These are phyloP conservation scores for Leptodactylus fuscus DNA, from an alignment of 2,113 vertebrate species.

Conservation along the genomic window DNA sequence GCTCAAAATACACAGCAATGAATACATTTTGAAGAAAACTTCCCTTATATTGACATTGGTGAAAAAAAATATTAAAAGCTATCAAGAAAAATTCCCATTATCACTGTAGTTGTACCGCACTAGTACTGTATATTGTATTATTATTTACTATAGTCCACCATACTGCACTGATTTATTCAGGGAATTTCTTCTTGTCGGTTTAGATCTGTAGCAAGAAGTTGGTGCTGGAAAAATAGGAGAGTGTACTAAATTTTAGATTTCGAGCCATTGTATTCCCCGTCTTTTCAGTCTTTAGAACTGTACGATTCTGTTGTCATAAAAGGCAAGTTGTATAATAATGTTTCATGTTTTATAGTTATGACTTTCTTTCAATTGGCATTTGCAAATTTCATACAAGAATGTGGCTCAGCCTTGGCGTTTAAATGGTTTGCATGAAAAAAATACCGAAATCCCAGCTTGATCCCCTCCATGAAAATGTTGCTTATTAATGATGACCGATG, in stretches of 20 bases:
- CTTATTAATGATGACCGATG: constrained; percentile 30
- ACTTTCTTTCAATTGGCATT: constrained; percentile 16
- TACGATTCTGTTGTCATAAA: not conserved
- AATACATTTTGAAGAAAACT: not conserved
- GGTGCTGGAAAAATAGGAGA: constrained; percentile 41
- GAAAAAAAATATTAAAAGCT: not conserved
- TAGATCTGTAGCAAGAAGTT: not conserved
- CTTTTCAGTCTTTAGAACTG: not conserved
- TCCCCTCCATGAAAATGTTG: constrained; percentile 63
- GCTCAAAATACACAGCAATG: not conserved
- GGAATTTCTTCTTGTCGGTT: not conserved
- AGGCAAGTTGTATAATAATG: constrained; percentile 7
- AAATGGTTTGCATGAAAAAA: constrained; percentile 83
- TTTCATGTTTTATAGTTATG: not conserved
- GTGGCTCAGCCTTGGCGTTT: constrained; percentile 81
- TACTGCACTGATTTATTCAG: too few relatives aligned
- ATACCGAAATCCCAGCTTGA: constrained; percentile 74
- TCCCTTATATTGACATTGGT: not conserved
- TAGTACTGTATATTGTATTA: too few relatives aligned
- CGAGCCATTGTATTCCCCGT: not conserved
- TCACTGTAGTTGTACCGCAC: not conserved
- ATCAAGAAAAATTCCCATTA: not conserved
- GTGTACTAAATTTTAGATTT: not conserved
- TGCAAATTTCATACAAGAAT: constrained; percentile 7
- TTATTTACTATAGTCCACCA: too few relatives aligned